phyloP scores from a whole-genome alignment of 2,888 invertebrate genomes.

The Onchidella celtica region DNA sequence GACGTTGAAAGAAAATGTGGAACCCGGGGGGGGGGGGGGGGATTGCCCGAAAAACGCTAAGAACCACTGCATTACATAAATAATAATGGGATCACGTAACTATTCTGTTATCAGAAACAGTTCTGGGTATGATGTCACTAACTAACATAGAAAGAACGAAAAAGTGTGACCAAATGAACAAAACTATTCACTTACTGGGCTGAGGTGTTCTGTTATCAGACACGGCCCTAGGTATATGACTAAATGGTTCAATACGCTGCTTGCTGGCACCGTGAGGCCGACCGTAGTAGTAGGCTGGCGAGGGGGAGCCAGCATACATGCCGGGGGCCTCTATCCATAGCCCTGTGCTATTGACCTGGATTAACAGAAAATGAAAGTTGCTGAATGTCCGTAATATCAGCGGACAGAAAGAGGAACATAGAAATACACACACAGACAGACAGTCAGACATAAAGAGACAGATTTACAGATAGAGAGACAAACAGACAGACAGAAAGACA shows the following conservation, averaged over 20 bases:
- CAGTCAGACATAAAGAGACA: too few species aligned
- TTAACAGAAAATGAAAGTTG: neutral
- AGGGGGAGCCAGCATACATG: conserved; percentile 60
- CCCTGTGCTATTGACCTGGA: conserved; percentile 62
- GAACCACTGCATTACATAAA: too few species aligned
- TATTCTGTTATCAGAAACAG: too few species aligned
- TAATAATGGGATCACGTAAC: too few species aligned
- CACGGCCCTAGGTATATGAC: conserved; percentile 43
- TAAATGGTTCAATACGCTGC: conserved; percentile 14
- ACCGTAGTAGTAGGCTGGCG: conserved; percentile 58
- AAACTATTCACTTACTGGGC: conserved; percentile 7
- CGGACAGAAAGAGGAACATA: neutral
- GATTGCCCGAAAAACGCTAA: too few species aligned
- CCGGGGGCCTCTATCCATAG: conserved; percentile 68
- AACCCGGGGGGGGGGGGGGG: too few species aligned
- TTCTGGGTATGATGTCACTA: too few species aligned
- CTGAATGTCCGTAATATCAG: neutral
- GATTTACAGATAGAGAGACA: too few species aligned
- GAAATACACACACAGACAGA: neutral
- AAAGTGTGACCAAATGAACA: too few species aligned
- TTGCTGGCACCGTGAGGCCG: conserved; percentile 25
- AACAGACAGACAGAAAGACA: too few species aligned
- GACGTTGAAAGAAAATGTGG: too few species aligned
- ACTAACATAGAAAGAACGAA: too few species aligned
- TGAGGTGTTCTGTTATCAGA: conserved; percentile 50